phyloP scores from a whole-genome alignment of 2,888 invertebrate genomes.

The Drosophila paucipuncta region DNA sequence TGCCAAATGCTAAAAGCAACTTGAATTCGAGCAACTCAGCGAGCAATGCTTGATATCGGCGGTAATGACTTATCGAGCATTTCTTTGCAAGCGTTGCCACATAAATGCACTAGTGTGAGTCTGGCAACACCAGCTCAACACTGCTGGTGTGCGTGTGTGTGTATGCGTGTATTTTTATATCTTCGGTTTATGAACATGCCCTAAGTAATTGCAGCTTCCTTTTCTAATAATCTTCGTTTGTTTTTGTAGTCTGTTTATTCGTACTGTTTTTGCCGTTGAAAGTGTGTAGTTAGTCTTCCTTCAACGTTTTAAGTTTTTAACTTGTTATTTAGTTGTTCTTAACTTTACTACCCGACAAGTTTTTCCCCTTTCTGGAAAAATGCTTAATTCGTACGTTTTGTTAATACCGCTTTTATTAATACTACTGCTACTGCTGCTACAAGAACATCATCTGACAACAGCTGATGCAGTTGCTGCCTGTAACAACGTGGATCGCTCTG shows the following conservation, averaged over 20 bases:
- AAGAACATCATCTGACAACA: slow-evolving; percentile 23
- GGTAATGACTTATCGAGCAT: slow-evolving; percentile 10
- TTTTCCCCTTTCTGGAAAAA: slow-evolving; percentile 62
- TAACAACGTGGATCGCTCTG: slow-evolving; percentile 72
- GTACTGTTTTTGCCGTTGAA: slow-evolving; percentile 17
- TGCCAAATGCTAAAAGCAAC: too few relatives aligned
- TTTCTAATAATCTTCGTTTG: slow-evolving; percentile 35
- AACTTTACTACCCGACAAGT: slow-evolving; percentile 63
- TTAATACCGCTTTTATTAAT: slow-evolving; percentile 36
- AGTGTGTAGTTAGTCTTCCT: slow-evolving; percentile 32
- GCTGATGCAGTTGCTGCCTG: slow-evolving; percentile 61
- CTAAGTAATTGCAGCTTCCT: slow-evolving; percentile 39
- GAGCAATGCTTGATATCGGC: background rate
- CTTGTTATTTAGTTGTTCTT: slow-evolving; percentile 11
- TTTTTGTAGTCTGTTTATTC: slow-evolving; percentile 29
- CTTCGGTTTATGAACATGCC: slow-evolving; percentile 5
- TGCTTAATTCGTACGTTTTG: slow-evolving; percentile 43
- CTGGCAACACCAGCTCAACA: slow-evolving; percentile 2
- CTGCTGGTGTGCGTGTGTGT: background rate
- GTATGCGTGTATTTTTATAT: slow-evolving; percentile 9
- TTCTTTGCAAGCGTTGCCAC: background rate
- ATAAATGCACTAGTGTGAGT: too few relatives aligned
- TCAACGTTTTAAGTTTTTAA: slow-evolving; percentile 60
- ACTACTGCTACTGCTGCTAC: slow-evolving; percentile 3
- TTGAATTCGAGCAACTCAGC: slow-evolving; percentile 1